Conservation (phyloP, 2,888 invertebrate species). For the Megaustenia siamemsis region DNA sequence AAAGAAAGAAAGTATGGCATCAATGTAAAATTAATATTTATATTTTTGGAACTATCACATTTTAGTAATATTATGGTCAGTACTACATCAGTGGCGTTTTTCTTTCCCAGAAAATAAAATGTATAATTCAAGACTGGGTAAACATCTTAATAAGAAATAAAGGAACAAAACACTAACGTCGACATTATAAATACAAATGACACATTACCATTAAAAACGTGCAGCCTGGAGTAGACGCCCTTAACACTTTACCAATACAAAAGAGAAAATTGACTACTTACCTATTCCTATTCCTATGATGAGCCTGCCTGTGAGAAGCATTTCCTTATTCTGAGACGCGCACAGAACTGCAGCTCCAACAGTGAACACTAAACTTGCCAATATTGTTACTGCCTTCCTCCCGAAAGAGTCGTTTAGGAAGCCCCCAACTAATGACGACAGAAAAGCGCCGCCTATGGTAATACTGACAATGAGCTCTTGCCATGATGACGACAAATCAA, state of each 20-base stretch:
- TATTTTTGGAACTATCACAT: no score
- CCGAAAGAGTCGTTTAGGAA: conserved; percentile 81
- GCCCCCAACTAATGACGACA: conserved; percentile 81
- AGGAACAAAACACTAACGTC: no score
- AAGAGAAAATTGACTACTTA: conserved; percentile 68
- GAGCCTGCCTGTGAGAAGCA: conserved; percentile 80
- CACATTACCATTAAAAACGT: neutral
- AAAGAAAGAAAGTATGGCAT: no score
- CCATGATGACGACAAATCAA: conserved; percentile 79
- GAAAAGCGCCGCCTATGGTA: conserved; percentile 81
- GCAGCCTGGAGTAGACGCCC: no score
- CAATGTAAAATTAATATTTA: no score
- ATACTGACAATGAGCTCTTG: conserved; percentile 82
- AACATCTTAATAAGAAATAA: no score
- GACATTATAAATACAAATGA: no score
- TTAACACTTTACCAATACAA: no score
- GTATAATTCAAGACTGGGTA: no score
- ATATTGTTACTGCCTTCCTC: conserved; percentile 81
- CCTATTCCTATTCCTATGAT: conserved; percentile 82
- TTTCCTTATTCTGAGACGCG: conserved; percentile 75
- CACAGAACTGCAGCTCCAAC: conserved; percentile 81
- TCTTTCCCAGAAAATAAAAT: no score
- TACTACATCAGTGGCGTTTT: no score
- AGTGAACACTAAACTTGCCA: conserved; percentile 81
- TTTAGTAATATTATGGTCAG: no score